A percentile compares a stretch with the other conserved stretches of the same genome.
Evolutionary conservation across 1,140 invertebrate species (phyloP).

Genomic region (Trinorchestia longiramus): DNA sequence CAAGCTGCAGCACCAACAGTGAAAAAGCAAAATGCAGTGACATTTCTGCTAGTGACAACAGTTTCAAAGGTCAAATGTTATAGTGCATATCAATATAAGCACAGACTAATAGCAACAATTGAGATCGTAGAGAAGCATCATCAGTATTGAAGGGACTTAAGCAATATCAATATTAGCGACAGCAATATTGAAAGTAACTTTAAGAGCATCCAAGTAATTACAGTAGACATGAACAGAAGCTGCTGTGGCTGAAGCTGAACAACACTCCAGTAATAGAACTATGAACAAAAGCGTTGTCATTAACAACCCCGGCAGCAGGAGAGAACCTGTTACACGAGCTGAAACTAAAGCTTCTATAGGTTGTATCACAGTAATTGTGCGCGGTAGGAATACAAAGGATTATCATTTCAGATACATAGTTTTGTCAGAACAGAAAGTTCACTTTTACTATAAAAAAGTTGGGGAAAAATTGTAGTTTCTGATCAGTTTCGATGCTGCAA

Average conservation of each 20-base stretch:
- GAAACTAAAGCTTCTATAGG: no score
- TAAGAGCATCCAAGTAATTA: not conserved
- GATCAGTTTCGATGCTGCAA: no score
- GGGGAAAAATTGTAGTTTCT: no score
- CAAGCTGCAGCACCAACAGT: not conserved
- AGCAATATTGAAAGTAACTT: not conserved
- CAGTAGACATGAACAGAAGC: not conserved
- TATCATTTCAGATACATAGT: no score
- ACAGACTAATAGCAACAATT: not conserved
- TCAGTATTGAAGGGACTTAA: not conserved
- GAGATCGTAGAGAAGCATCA: not conserved
- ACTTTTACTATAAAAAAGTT: no score
- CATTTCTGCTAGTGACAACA: not conserved
- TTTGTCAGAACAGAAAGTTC: no score
- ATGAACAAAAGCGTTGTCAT: no score
- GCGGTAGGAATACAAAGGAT: no score
- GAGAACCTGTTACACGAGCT: no score
- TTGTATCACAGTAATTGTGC: no score
- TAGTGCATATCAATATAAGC: not conserved
- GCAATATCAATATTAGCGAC: not conserved
- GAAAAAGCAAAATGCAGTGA: not conserved
- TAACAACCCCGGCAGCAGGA: no score
- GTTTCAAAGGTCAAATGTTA: not conserved
- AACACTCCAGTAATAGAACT: not conserved
- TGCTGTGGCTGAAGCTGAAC: not conserved